Evolutionary conservation across 2,797 vertebrate genomes (phyloP), one percentile per base, ranked within the genome.

Genomic region (Mionectes olivaceus): DNA sequence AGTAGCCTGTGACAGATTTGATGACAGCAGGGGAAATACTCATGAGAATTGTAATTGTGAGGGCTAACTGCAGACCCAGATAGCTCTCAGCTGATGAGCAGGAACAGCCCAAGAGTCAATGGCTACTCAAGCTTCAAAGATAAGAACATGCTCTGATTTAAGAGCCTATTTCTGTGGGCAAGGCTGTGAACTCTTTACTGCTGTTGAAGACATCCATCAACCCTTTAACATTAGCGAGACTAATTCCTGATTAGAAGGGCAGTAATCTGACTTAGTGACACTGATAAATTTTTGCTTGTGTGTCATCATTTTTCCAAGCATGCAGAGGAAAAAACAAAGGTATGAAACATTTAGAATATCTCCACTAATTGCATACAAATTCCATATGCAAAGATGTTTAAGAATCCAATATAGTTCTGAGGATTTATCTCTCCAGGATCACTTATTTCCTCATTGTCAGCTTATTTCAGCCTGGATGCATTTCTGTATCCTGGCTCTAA

Each of bases 11-110:
- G 83, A 89, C 59, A 82, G 67, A 89, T 73, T 90, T 92, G 77
- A 93, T 87, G 94, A 94, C 95, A 96, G 78, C 64, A 77, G 65
- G n/a, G 86, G 71, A 92, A 95, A 85, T 71, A 9, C 53, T 60
- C 49, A 46, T 83, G 78, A 75, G 68, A 80, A 89, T 2, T 83
- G 49, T 76, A 74, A 83, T 79, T 84, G 55, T 79, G 37, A 74
- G 53, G 65, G 71, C 60, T 87, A 64, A 47, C 83, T 90, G 63
- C 85, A 79, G 79, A 50, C 27, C 37, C 39, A 59, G 74, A 88
- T 76, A 91, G 32, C 80, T 83, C 64, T 88, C 28, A 32, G 74
- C 67, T 95, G 80, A 79, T 59, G 60, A 56, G 32, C 50, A 94
- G 86, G 67, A 94, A 57, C 63, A 83, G 64, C 24, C 49, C 28